Base-by-base conservation (phyloP, 2,888 invertebrate species). In the Adela reaumurella region DNA sequence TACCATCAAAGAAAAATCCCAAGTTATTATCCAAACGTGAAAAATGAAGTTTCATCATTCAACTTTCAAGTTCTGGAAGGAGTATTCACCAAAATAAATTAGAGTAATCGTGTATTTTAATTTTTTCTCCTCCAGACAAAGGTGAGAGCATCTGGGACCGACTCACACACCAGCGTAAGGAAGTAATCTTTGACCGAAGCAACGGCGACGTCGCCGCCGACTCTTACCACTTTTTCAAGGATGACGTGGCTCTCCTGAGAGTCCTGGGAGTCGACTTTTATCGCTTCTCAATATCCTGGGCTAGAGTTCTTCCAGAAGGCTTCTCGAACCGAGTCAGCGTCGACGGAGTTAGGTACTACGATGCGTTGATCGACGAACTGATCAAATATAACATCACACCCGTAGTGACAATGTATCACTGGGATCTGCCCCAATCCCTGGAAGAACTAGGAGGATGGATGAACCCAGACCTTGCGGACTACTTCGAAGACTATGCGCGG, bases 121-220 rank as follows among this genome's bases (percentile, higher is more conserved):
- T n/a, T 50, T 50, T 17, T 51, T 47, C 19, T 51, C 51, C 46
- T 60, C 14, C 55, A 85, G 86, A 82, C 11, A 86, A 85, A 68
- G 81, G 83, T 1, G 81, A 82, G 57, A 85, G 79, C 58, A 83
- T 87, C 18, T 89, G 88, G 89, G 89, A 90, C 62, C 71, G 70
- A 8, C 83, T 84, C 56, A 81, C 83, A 0, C 86, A 86, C 56
- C 59, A 62, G 4, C 57, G 73, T 43, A 77, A 81, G 0, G 77
- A 83, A 2, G 58, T 73, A 1, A 73, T 87, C 1, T 67, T 65
- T 46, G 83, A 86, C 58, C 68, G 68, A 43, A 63, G 68, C n/a
- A 85, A 76, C 24, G 88, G 83, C 0, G 86, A 88, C 58, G 65
- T 85, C 0, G 83, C 88, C 0, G 83, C 84, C 49, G 85, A 88